phyloP scores from a whole-genome alignment of 2,888 invertebrate genomes.

The Tachina grossa region DNA sequence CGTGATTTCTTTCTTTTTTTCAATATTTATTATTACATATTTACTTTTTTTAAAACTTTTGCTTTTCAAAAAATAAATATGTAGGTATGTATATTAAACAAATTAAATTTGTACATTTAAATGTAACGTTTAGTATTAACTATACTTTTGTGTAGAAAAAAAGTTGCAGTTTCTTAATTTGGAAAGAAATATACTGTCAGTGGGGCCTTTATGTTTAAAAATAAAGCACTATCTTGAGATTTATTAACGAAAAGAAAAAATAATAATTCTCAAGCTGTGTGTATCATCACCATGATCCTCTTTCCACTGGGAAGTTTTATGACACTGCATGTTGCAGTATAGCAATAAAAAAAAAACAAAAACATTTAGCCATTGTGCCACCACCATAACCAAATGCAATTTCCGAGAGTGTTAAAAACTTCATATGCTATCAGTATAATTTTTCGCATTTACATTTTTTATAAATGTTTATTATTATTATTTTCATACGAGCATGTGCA shows the following conservation, averaged over 20 bases:
- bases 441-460: slow-evolving; percentile 33
- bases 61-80: background rate
- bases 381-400: slow-evolving; percentile 46
- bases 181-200: slow-evolving; percentile 40
- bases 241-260: slow-evolving; percentile 3
- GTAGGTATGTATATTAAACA: background rate
- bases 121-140: background rate
- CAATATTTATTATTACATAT: too few species aligned
- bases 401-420: slow-evolving; percentile 56
- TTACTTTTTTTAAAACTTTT: slow-evolving; percentile 20
- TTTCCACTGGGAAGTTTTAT: slow-evolving; percentile 4
- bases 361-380: slow-evolving; percentile 37
- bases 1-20: slow-evolving; percentile 47
- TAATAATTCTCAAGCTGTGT: slow-evolving; percentile 43
- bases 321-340: slow-evolving; percentile 19
- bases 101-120: slow-evolving; percentile 13
- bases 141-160: background rate
- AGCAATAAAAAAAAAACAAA: slow-evolving; percentile 15
- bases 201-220: slow-evolving; percentile 35
- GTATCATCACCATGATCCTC: slow-evolving; percentile 28
- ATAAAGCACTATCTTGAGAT: slow-evolving; percentile 4
- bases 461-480: slow-evolving; percentile 11
- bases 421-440: slow-evolving; percentile 39
- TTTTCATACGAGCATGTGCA: slow-evolving; percentile 24
- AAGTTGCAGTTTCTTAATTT: background rate